Evolutionary conservation across 92 coral and sea anemone genomes (phyloP).

Genomic region (Palythoa caribaeorum): DNA sequence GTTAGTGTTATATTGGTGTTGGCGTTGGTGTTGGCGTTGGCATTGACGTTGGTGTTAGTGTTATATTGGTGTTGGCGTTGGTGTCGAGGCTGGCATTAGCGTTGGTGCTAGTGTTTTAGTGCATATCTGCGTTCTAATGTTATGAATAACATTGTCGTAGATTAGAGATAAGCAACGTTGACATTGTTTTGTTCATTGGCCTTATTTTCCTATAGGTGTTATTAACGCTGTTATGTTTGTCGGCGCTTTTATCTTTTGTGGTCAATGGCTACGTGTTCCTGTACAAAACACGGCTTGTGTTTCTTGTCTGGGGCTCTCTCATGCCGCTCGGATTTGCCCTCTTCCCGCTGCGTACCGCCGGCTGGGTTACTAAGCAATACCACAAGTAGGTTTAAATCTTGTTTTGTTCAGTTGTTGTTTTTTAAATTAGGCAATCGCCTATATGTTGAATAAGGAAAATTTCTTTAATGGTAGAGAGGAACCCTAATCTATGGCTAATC

Average conservation of each 20-base stretch:
- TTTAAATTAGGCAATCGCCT: no score
- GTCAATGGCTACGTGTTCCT: slow-evolving; percentile 86
- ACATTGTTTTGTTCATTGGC: neutral
- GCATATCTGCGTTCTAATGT: no score
- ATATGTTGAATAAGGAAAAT: no score
- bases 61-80: no score
- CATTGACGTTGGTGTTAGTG: no score
- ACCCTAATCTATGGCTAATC: no score
- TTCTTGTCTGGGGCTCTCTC: slow-evolving; percentile 74
- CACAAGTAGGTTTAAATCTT: slow-evolving; percentile 61
- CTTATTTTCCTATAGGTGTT: slow-evolving; percentile 52
- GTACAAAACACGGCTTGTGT: slow-evolving; percentile 61
- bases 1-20: no score
- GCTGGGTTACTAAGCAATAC: slow-evolving; percentile 93
- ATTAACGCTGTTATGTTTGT: slow-evolving; percentile 59
- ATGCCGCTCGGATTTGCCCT: slow-evolving; percentile 79
- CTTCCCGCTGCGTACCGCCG: slow-evolving; percentile 82
- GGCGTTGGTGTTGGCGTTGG: no score
- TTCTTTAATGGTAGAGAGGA: no score
- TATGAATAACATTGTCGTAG: no score
- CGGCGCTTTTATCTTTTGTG: slow-evolving; percentile 73
- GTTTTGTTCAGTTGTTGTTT: neutral
- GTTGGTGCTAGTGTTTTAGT: no score
- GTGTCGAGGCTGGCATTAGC: no score
- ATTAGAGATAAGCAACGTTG: neutral